phyloP scores from a whole-genome alignment of 2,797 vertebrate genomes.

The Anguilla anguilla region DNA sequence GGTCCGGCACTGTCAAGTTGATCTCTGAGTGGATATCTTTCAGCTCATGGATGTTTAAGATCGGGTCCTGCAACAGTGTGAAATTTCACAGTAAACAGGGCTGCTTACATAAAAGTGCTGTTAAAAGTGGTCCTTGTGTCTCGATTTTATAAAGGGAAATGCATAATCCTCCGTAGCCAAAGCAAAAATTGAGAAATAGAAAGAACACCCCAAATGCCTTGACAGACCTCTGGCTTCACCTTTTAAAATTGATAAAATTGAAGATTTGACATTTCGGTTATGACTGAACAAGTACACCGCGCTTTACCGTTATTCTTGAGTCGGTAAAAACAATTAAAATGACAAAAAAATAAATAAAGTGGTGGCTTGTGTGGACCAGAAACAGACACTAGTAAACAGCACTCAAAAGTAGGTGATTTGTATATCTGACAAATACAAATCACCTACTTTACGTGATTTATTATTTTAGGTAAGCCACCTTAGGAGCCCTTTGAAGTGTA shows the following conservation, averaged over 20 bases:
- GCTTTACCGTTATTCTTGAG: too few species aligned
- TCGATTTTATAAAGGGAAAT: background rate
- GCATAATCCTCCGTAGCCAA: background rate
- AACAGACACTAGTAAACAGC: background rate
- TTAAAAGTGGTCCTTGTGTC: background rate
- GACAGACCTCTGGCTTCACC: background rate
- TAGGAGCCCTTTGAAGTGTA: background rate
- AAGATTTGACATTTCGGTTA: background rate
- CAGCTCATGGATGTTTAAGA: constrained; percentile 91
- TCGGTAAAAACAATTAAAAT: too few species aligned
- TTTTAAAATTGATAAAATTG: background rate
- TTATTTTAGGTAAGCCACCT: background rate
- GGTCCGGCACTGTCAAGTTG: constrained; percentile 94
- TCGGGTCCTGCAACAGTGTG: constrained; percentile 79
- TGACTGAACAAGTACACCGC: background rate
- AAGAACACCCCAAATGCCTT: background rate
- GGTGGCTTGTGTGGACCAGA: background rate
- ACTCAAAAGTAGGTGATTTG: background rate
- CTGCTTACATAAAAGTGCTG: background rate
- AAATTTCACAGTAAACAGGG: constrained; percentile 8
- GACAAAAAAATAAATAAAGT: background rate
- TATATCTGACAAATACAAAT: background rate
- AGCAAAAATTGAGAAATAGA: background rate
- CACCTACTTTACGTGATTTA: background rate
- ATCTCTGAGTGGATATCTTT: constrained; percentile 98